Base-by-base conservation (phyloP, 2,888 invertebrate species). In the Cosmia trapezina region DNA sequence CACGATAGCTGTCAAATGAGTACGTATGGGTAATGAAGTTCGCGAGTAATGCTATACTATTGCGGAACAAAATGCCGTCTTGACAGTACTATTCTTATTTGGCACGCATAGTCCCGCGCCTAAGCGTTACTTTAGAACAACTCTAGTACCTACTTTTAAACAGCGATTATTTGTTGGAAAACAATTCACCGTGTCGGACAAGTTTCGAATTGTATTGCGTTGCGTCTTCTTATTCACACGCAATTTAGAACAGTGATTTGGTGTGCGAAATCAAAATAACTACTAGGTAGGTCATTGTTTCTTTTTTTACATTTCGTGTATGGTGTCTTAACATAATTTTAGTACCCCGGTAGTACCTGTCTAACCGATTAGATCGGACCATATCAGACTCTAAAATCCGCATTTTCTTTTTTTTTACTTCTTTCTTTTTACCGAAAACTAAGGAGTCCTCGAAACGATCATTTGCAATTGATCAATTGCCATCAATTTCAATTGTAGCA, bases 171-270 rank as follows among this genome's bases (percentile, higher is more conserved):
- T 70, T 71, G 69, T 73, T 80, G 62, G 54, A 81, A 76, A 57
- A 69, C 51, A 45, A 57, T 61, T 54, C 28, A 6, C 41, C 70
- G 53, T 70, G 41, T 56, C 45, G 22, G 22, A 47, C 54, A 63
- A 43, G 53, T 67, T 76, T 76, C 9, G 60, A 60, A 76, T 81
- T 54, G 61, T 49, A 53, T 82, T 54, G 78, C 56, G 41, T 82
- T 79, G 61, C 56, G 66, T 70, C 78, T 78, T 79, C 61, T 4
- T 73, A 61, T 73, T 67, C 83, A 45, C 67, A 80, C 74, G 61
- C 83, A 71, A 79, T 78, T 78, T 60, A 33, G 78, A 82, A 56
- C 37, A 54, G 22, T 54, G 51, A 63, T 65, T 57, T 61, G 5
- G 17, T 47, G 37, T 76, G 57, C 41, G 57, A 76, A 65, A 64